Conservation (phyloP, 2,113 vertebrate species). For the Leuciscus idus region DNA sequence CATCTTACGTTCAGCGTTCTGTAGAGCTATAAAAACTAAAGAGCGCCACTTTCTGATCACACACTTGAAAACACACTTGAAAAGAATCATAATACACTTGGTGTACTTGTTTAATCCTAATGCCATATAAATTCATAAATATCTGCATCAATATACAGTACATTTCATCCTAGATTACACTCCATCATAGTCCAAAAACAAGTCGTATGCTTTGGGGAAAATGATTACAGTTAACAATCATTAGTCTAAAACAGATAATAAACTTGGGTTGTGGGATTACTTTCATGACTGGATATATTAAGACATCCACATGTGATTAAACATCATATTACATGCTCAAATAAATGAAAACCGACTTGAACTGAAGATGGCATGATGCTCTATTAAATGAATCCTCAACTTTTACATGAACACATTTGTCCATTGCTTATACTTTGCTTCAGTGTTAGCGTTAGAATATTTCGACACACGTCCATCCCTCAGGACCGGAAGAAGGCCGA, state of each 20-base stretch:
- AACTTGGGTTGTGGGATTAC: background rate
- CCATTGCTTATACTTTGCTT: background rate
- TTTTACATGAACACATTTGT: background rate
- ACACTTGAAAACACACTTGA: background rate
- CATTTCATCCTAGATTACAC: background rate
- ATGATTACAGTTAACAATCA: background rate
- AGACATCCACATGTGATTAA: background rate
- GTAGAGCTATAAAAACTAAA: background rate
- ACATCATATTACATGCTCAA: background rate
- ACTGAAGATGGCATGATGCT: background rate
- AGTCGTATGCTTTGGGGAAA: background rate
- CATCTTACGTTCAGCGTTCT: background rate
- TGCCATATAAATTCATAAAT: conserved; percentile 11
- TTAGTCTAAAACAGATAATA: background rate
- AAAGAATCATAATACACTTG: background rate
- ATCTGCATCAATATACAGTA: background rate
- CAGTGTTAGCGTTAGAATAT: background rate
- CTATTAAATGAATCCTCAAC: background rate
- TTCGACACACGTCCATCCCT: background rate
- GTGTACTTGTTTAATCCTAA: conserved; percentile 7
- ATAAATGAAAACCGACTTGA: background rate
- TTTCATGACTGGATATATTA: background rate
- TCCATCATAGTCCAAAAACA: background rate
- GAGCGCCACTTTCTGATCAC: background rate
- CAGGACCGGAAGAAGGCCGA: conserved; percentile 85